These are phyloP conservation scores for Chionomys nivalis DNA, from an alignment of 2,113 vertebrate genomes.

Conservation along the genomic window DNA sequence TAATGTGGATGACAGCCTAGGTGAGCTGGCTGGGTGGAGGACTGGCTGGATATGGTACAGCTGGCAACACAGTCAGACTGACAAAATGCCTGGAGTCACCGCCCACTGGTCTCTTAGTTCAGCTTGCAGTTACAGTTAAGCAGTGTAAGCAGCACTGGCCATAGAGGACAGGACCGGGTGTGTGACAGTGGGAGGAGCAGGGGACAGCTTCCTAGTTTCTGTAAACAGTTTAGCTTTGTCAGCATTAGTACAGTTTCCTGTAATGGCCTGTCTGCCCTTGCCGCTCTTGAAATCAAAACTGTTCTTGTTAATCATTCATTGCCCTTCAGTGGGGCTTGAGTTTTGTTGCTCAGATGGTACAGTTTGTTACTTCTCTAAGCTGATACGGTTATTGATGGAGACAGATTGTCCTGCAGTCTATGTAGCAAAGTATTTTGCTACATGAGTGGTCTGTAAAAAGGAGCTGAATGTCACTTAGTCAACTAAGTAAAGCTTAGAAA, in stretches of 20 bases:
- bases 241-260: constrained; percentile 64
- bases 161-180: not conserved
- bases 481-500: not conserved
- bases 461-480: not conserved
- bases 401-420: not conserved
- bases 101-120: not conserved
- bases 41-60: not conserved
- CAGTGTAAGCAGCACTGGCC: not conserved
- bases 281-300: constrained; percentile 40
- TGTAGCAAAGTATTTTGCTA: not conserved
- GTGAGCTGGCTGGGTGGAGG: not conserved
- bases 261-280: constrained; percentile 29
- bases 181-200: not conserved
- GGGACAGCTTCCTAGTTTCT: constrained; percentile 60
- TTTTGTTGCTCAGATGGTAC: not conserved
- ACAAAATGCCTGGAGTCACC: not conserved
- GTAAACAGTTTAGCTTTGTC: constrained; percentile 20
- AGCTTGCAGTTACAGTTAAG: not conserved
- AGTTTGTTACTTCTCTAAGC: constrained; percentile 14
- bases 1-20: not conserved
- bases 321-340: not conserved
- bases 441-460: not conserved
- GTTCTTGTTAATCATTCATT: not conserved
- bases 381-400: not conserved
- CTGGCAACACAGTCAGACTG: not conserved